Percentiles rank a stretch among this genome's conserved stretches.
phyloP scores from a whole-genome alignment of 2,888 invertebrate species.

The Eustalomyia histrio region DNA sequence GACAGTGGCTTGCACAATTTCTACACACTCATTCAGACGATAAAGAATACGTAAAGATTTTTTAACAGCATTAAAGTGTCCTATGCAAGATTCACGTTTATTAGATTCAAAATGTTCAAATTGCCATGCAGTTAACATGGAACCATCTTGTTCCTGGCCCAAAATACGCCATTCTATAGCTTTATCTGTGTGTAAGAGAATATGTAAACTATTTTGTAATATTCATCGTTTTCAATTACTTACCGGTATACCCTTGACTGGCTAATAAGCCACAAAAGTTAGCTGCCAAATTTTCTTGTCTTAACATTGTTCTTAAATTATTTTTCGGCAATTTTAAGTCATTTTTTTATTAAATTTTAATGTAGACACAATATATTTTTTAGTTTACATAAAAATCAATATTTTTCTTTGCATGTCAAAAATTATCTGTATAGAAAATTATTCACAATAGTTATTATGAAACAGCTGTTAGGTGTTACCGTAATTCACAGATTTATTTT shows the following conservation, averaged over 20 bases:
- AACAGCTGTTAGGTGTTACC: conserved; percentile 14
- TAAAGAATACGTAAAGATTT: conserved; percentile 83
- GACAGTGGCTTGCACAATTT: conserved; percentile 89
- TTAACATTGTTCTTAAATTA: conserved; percentile 71
- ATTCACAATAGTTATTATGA: conserved; percentile 27
- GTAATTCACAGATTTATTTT: too few relatives aligned
- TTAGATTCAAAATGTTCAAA: conserved; percentile 77
- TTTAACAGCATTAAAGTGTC: conserved; percentile 83
- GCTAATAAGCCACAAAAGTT: conserved; percentile 79
- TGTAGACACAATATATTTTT: conserved; percentile 27
- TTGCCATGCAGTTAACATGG: conserved; percentile 86
- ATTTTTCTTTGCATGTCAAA: conserved; percentile 1
- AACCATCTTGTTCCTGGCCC: conserved; percentile 90
- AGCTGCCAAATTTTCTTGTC: conserved; percentile 79
- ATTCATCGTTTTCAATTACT: background rate
- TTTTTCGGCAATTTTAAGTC: conserved; percentile 1
- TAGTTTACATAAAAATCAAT: conserved; percentile 46
- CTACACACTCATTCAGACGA: conserved; percentile 82
- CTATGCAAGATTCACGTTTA: conserved; percentile 80
- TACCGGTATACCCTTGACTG: conserved; percentile 76
- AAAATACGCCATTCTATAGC: conserved; percentile 89
- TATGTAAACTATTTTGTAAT: background rate
- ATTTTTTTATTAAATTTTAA: conserved; percentile 24
- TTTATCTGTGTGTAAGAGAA: conserved; percentile 79
- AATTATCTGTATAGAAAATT: background rate